Evolutionary conservation across 2,113 vertebrate species (phyloP), one percentile per base, ranked within the genome.

Genomic region (Microcebus tavaratra): DNA sequence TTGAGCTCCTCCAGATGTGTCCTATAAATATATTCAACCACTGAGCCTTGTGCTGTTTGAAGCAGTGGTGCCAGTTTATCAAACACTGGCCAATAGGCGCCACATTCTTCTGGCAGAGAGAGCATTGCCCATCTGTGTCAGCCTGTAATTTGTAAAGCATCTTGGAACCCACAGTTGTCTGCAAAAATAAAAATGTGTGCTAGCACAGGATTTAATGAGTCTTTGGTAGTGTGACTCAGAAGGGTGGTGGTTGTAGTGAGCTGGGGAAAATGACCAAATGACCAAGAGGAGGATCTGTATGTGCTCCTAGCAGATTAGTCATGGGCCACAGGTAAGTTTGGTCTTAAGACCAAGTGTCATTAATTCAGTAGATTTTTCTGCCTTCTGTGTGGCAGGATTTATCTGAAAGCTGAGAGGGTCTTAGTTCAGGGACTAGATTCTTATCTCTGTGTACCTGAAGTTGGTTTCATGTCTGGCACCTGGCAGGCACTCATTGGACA

Each of bases 91-190:
- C 29, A 1, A 27, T n/a, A 89, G 73, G 65, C 65, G 50, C 42
- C 76, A 55, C 39, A 18, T 79, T 93, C 88, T 34, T 1, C 34
- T 94, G 31, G 73, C 57, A 91, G 91, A 80, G 36, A 68, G 61
- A 2, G 0, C 20, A 59, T n/a, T 45, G 45, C 94, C 88, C 53
- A 15, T 87, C 90, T 81, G 59, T 59, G 59, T 59, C 11, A 42
- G 48, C 65, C 87, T 96, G 7, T 68, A 72, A 55, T 93, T 75
- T 93, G 23, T 67, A 75, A 86, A 88, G n/a, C 42, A 23, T 96
- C 81, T 82, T 94, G 50, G 90, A 93, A 76, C 63, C n/a, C n/a
- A 78, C 27, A 42, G 45, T 90, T 78, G 36, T 89, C 76, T 96
- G 25, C 42, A 89, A 15, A 94, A 89, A 68, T 53, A 83, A 92